Evolutionary conservation across 2,888 invertebrate genomes (phyloP).

Genomic region (Drosophila basisetae): DNA sequence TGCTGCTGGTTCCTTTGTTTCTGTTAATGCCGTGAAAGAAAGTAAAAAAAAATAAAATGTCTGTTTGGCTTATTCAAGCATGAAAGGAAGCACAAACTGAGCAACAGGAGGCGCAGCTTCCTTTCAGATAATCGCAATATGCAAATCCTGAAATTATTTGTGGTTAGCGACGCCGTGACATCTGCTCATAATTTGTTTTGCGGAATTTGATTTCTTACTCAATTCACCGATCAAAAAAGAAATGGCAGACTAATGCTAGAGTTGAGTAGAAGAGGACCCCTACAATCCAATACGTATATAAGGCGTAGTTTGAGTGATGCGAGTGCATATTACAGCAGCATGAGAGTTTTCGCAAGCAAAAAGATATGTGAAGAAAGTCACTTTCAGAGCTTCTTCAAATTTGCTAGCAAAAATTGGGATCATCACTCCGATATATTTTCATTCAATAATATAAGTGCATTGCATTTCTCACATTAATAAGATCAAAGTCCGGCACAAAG

Average conservation of each 20-base stretch:
- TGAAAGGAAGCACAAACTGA: neutral
- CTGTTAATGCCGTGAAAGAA: constrained; percentile 21
- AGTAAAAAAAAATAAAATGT: neutral
- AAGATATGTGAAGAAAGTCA: neutral
- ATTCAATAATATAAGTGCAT: neutral
- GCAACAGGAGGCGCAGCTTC: constrained; percentile 57
- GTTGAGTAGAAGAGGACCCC: neutral
- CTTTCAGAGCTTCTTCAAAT: neutral
- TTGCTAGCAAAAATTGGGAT: neutral
- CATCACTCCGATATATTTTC: neutral
- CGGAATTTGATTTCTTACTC: constrained; percentile 56
- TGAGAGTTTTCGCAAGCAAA: neutral
- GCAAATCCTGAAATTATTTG: constrained; percentile 54
- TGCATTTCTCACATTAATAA: neutral
- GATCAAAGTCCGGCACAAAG: neutral
- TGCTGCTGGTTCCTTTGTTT: constrained; percentile 35
- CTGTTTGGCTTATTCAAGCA: neutral
- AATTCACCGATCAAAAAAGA: constrained; percentile 15
- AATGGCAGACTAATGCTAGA: neutral
- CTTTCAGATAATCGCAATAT: constrained; percentile 44
- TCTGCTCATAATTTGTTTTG: constrained; percentile 56
- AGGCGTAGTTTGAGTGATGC: neutral
- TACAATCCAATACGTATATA: constrained; percentile 16
- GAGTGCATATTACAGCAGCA: neutral
- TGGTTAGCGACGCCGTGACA: constrained; percentile 38